phyloP scores from a whole-genome alignment of 2,113 vertebrate species.

The Pithys albifrons region DNA sequence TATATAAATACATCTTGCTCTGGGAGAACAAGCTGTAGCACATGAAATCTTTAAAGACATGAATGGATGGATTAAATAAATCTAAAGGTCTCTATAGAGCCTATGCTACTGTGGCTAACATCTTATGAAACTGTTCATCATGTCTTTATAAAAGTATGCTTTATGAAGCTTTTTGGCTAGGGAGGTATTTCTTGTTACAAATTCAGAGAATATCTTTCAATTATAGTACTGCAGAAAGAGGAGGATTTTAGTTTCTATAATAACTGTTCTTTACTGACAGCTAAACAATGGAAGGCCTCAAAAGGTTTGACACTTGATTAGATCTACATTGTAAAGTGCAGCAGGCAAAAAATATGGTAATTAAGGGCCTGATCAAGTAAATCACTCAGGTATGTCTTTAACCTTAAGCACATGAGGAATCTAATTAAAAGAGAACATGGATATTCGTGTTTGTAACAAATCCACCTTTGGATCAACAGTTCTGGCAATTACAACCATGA shows the following conservation, averaged over 20 bases:
- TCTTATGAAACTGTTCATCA: background rate
- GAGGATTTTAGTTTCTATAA: conserved; percentile 62
- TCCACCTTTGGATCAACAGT: background rate
- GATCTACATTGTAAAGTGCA: conserved; percentile 38
- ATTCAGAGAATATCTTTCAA: conserved; percentile 59
- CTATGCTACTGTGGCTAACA: background rate
- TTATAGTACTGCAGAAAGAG: conserved; percentile 60
- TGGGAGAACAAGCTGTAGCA: background rate
- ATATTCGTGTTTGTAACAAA: background rate
- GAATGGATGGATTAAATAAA: background rate
- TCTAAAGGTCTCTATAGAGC: background rate
- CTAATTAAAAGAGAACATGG: background rate
- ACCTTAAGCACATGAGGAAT: conserved; percentile 25
- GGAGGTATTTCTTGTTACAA: conserved; percentile 4
- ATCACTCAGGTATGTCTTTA: conserved; percentile 19
- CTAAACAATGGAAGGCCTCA: conserved; percentile 66
- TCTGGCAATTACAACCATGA: background rate
- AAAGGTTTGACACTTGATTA: conserved; percentile 69
- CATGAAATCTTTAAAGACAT: background rate
- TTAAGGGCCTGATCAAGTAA: conserved; percentile 52
- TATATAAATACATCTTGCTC: background rate
- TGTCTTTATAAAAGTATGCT: background rate
- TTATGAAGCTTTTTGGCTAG: background rate
- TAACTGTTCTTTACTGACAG: conserved; percentile 63
- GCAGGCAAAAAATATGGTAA: conserved; percentile 55